A percentile compares a stretch with the other conserved stretches of the same genome.
phyloP scores from a whole-genome alignment of 2,797 vertebrate genomes.

The Pipistrellus pipistrellus region DNA sequence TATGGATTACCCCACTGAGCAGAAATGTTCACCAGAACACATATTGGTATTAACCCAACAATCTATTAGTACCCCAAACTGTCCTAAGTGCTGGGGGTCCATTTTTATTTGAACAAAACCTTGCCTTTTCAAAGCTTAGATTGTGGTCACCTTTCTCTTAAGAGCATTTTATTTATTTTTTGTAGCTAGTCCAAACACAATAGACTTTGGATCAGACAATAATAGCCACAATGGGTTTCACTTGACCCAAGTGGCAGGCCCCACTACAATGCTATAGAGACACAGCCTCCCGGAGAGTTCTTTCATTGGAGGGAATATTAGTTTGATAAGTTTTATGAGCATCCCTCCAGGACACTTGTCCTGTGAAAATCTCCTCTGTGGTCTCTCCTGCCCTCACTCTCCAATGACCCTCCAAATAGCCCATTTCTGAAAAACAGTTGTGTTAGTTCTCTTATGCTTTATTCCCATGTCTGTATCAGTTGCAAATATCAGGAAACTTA shows the following conservation, averaged over 20 bases:
- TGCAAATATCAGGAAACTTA: background rate
- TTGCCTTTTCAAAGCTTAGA: background rate
- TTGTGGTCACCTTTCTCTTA: background rate
- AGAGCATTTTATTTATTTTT: background rate
- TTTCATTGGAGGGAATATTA: background rate
- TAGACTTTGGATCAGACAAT: background rate
- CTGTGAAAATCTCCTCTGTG: background rate
- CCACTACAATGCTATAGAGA: background rate
- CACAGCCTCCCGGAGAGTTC: background rate
- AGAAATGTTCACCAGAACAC: background rate
- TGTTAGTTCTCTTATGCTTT: background rate
- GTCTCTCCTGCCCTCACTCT: background rate
- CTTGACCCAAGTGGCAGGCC: background rate
- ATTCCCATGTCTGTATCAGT: background rate
- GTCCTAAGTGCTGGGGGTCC: background rate
- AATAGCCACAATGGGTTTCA: background rate
- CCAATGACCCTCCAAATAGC: background rate
- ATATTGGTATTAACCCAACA: background rate
- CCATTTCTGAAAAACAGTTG: conserved; percentile 19
- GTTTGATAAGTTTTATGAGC: background rate
- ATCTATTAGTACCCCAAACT: background rate
- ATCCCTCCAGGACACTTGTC: background rate
- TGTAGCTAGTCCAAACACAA: background rate
- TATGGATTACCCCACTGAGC: background rate
- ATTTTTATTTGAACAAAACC: background rate